phyloP scores from a whole-genome alignment of 2,888 invertebrate species.

The Lysandra coridon region DNA sequence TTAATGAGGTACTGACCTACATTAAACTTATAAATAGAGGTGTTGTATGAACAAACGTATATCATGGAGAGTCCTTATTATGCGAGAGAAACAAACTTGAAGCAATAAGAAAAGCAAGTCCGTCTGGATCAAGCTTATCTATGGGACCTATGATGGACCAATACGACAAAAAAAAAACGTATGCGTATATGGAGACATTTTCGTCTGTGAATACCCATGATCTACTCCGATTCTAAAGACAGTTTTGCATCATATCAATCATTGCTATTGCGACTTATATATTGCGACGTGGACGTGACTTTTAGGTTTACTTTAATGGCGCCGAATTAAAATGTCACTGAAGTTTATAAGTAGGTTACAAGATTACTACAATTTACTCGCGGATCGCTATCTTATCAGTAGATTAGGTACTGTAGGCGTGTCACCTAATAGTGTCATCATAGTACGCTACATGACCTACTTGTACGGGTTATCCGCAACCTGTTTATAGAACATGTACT shows the following conservation, averaged over 20 bases:
- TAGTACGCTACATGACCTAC: not conserved
- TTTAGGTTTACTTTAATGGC: not conserved
- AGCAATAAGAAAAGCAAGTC: no score
- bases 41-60: not conserved
- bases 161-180: no score
- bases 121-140: no score
- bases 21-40: not conserved
- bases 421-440: conserved; percentile 25
- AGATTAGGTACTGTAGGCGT: conserved; percentile 1
- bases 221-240: not conserved
- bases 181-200: not conserved
- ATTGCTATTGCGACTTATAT: not conserved
- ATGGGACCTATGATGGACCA: not conserved
- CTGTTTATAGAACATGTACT: conserved; percentile 14
- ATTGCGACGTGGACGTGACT: not conserved
- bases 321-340: conserved; percentile 3
- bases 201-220: not conserved
- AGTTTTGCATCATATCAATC: not conserved
- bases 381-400: conserved; percentile 25
- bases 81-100: not conserved
- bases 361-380: conserved; percentile 4
- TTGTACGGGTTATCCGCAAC: not conserved
- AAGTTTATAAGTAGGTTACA: conserved; percentile 23
- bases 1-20: conserved; percentile 18
- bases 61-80: not conserved